phyloP scores from a whole-genome alignment of 1,140 invertebrate species.

The Muscidifurax raptorellus region DNA sequence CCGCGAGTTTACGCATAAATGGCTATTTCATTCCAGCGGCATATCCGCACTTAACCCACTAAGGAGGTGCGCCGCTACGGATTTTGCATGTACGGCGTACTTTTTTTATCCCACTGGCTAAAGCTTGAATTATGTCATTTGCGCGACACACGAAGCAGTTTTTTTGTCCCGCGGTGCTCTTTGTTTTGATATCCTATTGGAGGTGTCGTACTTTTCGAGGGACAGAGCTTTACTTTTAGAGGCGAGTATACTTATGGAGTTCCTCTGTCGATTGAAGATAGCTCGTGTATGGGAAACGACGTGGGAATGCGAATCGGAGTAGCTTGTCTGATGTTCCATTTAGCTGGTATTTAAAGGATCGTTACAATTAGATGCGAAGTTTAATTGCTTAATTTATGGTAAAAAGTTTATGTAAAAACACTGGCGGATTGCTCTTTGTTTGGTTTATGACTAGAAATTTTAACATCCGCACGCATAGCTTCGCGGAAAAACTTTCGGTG shows the following conservation, averaged over 20 bases:
- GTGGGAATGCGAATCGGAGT: background rate
- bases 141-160: background rate
- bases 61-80: background rate
- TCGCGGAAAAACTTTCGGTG: too few species aligned
- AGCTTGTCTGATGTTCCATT: background rate
- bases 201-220: background rate
- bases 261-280: background rate
- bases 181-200: background rate
- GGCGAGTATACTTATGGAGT: background rate
- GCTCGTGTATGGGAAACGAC: background rate
- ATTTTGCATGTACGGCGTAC: background rate
- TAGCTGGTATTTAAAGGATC: background rate
- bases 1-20: constrained; percentile 29
- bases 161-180: background rate
- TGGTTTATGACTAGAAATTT: background rate
- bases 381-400: background rate
- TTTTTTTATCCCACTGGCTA: background rate
- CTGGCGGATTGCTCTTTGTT: background rate
- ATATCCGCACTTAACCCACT: constrained; percentile 32
- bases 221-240: constrained; percentile 30
- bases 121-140: constrained; percentile 25
- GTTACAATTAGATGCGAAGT: background rate
- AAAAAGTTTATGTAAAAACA: background rate
- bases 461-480: too few species aligned
- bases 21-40: constrained; percentile 27